phyloP scores from a whole-genome alignment of 2,113 vertebrate genomes.

The Hippopotamus amphibius region DNA sequence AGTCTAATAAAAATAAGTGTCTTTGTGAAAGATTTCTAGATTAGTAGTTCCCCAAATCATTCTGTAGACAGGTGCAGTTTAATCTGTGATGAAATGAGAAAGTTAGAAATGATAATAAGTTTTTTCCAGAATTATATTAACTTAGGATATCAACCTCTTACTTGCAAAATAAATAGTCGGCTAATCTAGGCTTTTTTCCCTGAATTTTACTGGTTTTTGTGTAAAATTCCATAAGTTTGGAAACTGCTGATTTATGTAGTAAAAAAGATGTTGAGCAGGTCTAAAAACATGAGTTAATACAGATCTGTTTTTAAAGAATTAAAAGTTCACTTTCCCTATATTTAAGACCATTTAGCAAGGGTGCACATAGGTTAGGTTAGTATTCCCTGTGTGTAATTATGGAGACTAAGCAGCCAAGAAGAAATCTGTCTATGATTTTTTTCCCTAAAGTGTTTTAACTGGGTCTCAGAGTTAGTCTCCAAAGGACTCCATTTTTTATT shows the following conservation, averaged over 20 bases:
- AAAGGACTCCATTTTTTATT: background rate
- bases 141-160: background rate
- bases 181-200: background rate
- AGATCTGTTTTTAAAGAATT: constrained; percentile 8
- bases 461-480: background rate
- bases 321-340: background rate
- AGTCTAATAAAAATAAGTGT: background rate
- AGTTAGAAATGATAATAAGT: background rate
- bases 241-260: background rate
- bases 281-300: background rate
- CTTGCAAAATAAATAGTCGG: background rate
- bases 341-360: constrained; percentile 29
- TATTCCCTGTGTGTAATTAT: background rate
- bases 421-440: background rate
- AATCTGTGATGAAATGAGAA: constrained; percentile 24
- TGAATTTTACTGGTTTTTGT: background rate
- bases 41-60: background rate
- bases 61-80: background rate
- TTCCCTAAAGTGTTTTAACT: background rate
- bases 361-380: background rate
- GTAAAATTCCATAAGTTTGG: constrained; percentile 25
- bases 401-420: background rate
- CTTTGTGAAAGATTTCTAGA: background rate
- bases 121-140: background rate
- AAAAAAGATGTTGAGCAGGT: background rate